These are phyloP conservation scores for Zaprionus kolodkinae DNA, from an alignment of 1,140 invertebrate genomes.

Conservation along the genomic window DNA sequence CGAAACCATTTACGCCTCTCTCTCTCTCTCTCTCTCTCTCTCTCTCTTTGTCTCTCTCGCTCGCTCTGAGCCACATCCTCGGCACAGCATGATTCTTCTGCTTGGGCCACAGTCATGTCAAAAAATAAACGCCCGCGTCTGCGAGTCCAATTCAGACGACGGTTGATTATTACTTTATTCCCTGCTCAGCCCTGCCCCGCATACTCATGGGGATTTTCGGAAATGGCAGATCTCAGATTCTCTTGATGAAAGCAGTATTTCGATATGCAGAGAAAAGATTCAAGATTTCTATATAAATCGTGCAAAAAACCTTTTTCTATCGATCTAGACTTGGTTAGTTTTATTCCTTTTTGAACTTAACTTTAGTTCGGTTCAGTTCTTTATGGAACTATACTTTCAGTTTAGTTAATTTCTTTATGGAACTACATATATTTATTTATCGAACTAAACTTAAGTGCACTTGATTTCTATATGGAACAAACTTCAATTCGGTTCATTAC, in stretches of 20 bases:
- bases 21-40: not conserved
- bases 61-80: conserved; percentile 17
- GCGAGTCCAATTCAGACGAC: conserved; percentile 59
- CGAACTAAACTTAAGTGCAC: too few relatives aligned
- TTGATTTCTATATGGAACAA: too few relatives aligned
- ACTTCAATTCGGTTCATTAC: too few relatives aligned
- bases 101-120: conserved; percentile 62
- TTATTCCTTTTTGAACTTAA: too few relatives aligned
- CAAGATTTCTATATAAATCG: too few relatives aligned
- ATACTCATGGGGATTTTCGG: not conserved
- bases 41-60: not conserved
- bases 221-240: conserved; percentile 1
- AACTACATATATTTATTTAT: too few relatives aligned
- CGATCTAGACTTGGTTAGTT: too few relatives aligned
- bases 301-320: too few relatives aligned
- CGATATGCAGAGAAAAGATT: too few relatives aligned
- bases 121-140: conserved; percentile 78
- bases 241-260: not conserved
- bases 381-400: too few relatives aligned
- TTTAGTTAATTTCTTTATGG: too few relatives aligned
- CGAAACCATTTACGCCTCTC: conserved; percentile 78
- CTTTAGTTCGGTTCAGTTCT: too few relatives aligned
- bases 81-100: conserved; percentile 67
- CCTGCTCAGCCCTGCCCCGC: not conserved
- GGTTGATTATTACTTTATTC: conserved; percentile 70